Evolutionary conservation across 2,888 invertebrate species (phyloP), one percentile per base, ranked within the genome.

Genomic region (Periphyllus acericola): DNA sequence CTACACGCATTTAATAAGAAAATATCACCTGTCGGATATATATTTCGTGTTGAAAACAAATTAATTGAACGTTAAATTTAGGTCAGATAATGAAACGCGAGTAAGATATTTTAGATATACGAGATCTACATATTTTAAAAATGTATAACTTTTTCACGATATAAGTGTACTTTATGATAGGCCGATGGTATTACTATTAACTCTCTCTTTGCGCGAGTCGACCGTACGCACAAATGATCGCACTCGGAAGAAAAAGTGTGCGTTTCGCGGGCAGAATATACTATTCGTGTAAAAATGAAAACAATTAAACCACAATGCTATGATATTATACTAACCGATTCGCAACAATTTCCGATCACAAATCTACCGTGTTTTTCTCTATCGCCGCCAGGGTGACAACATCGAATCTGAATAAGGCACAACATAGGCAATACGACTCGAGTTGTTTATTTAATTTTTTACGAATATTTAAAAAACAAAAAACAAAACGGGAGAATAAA

Each of bases 381-480:
- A 29, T 21, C 40, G 46, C 46, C 32, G 1, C 11, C 76, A 25
- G 4, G 14, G 76, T 76, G 52, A 40, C 76, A 76, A 34, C 76
- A 76, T 11, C 76, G n/a, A n/a, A 46, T 76, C 40, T n/a, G 76
- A n/a, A 76, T 40, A 21, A n/a, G 19, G n/a, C 40, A 36, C 76
- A 46, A 76, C 76, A 76, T 46, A 40, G 76, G 14, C 76, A n/a
- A 34, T 32, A 25, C 14, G 1, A 29, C 25, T 60, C 21, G 14
- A 25, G 21, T 46, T 60, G 8, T 60, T 21, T 60, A 3, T 68
- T 29, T 68, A 29, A 1, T 68, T 68, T 68, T 60, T 68, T 68
- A 11, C 29, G 8, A 21, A 19, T 21, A 71, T 71, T n/a, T 14
- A 32, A 74, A 34, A 74, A 32, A 21, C 74, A 19, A 17, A 74